These are phyloP conservation scores for Lasioglossum malachurum DNA, from an alignment of 2,888 invertebrate species.

Conservation along the genomic window DNA sequence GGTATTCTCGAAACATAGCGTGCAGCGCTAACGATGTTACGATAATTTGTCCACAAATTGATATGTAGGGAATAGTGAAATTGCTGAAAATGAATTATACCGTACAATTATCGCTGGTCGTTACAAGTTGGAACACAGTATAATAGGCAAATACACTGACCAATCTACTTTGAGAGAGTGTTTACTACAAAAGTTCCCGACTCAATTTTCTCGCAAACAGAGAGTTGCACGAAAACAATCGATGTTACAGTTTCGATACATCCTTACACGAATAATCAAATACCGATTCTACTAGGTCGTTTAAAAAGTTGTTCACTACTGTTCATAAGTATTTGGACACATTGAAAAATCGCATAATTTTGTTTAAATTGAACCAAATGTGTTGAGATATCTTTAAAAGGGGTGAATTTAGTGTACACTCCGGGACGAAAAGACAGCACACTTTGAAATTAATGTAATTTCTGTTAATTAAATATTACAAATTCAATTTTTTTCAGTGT, in stretches of 20 bases:
- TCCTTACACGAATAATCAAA: background rate
- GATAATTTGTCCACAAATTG: conserved; percentile 2
- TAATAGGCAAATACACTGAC: background rate
- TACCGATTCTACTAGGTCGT: background rate
- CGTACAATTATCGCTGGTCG: background rate
- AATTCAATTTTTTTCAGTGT: too few species aligned
- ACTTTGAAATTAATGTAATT: too few species aligned
- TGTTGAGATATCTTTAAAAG: too few species aligned
- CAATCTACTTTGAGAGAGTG: background rate
- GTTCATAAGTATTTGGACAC: too few species aligned
- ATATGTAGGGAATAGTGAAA: conserved; percentile 1
- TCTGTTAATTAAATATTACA: too few species aligned
- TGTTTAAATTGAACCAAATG: too few species aligned
- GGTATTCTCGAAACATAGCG: background rate
- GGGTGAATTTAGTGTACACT: too few species aligned
- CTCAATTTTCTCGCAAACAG: background rate
- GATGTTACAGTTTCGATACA: background rate
- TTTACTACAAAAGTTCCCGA: background rate
- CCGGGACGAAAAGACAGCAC: too few species aligned
- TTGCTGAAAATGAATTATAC: background rate
- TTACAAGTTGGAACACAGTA: background rate
- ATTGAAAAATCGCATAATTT: too few species aligned
- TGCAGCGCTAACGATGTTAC: conserved; percentile 4
- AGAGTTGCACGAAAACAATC: background rate
- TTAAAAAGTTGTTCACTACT: background rate